Evolutionary conservation across 2,888 invertebrate genomes (phyloP).

Genomic region (Sinopyrophorus schimmeli): DNA sequence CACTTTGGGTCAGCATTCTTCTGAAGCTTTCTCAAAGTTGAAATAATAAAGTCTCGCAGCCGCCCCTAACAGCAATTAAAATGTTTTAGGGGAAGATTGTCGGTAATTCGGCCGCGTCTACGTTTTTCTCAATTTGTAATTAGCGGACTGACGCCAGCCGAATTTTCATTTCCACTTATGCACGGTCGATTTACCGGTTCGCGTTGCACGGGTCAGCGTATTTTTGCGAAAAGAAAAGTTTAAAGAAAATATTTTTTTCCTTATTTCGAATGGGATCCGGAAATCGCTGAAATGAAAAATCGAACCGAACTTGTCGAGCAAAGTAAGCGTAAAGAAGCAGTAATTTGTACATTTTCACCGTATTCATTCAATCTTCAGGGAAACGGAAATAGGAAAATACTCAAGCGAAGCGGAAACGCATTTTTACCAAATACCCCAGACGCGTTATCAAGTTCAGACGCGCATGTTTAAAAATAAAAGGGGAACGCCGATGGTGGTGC

Average conservation of each 20-base stretch:
- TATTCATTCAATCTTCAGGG: constrained; percentile 13
- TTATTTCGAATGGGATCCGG: constrained; percentile 6
- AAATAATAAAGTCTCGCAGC: constrained; percentile 16
- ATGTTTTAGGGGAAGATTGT: constrained; percentile 16
- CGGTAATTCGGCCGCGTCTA: constrained; percentile 12
- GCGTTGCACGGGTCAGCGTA: not conserved
- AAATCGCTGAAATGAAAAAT: constrained; percentile 13
- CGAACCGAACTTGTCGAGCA: constrained; percentile 9
- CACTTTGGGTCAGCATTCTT: constrained; percentile 18
- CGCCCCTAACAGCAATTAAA: constrained; percentile 19
- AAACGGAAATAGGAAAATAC: constrained; percentile 13
- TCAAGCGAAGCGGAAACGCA: constrained; percentile 13
- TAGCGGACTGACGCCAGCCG: constrained; percentile 8
- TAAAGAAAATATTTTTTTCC: not conserved
- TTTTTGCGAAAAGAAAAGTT: not conserved
- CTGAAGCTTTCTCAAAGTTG: constrained; percentile 16
- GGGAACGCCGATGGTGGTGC: constrained; percentile 3
- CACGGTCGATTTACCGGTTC: not conserved
- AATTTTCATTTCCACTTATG: not conserved
- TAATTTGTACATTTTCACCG: constrained; percentile 15
- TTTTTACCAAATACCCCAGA: constrained; percentile 5
- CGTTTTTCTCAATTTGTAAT: constrained; percentile 9
- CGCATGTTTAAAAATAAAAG: constrained; percentile 10
- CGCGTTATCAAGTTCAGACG: constrained; percentile 10
- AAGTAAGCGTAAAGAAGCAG: constrained; percentile 14